Base-by-base conservation (phyloP, 2,797 vertebrate species). In the Florisuga fusca region DNA sequence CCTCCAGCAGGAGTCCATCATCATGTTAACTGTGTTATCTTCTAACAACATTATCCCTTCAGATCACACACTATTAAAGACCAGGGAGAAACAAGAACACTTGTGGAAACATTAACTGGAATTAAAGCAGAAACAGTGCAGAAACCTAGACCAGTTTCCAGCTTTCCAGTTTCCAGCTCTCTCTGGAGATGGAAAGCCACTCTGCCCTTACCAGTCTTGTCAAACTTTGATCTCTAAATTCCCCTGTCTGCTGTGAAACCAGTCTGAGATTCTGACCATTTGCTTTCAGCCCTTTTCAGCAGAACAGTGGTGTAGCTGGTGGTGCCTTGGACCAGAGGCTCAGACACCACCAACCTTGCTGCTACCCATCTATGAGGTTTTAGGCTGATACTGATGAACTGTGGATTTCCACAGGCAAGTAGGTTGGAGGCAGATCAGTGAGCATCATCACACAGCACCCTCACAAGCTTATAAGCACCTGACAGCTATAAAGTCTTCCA, bases 191-290 rank as follows among this genome's bases (percentile, higher is more conserved):
- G 31, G 36, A 77, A 93, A 91, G 33, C 74, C 41, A 48, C 20
- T 20, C 48, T 54, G 71, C 33, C 4, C 6, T 1, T 2, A 36
- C 33, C 41, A 75, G 33, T 29, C 10, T 0, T 0, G 7, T 61
- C 29, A n/a, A 25, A 82, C 46, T 54, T 58, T 63, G 13, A 67
- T 64, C 23, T 27, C 41, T 34, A 17, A 77, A 46, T 21, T 58
- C 58, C 54, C 16, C 59, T 36, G 31, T 8, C 22, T 81, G 51
- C 43, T 75, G 34, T 3, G 10, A 18, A 57, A 75, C 11, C 15
- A 53, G 22, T 15, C 10, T 26, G 22, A 86, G 51, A 73, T 66
- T 84, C 36, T 82, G 16, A 25, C 12, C 45, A 16, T 33, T 82
- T 53, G 66, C 50, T 38, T 86, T 78, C 51, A 94, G 12, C 10